phyloP scores from a whole-genome alignment of 2,888 invertebrate species.

The Sarcophaga variegata region DNA sequence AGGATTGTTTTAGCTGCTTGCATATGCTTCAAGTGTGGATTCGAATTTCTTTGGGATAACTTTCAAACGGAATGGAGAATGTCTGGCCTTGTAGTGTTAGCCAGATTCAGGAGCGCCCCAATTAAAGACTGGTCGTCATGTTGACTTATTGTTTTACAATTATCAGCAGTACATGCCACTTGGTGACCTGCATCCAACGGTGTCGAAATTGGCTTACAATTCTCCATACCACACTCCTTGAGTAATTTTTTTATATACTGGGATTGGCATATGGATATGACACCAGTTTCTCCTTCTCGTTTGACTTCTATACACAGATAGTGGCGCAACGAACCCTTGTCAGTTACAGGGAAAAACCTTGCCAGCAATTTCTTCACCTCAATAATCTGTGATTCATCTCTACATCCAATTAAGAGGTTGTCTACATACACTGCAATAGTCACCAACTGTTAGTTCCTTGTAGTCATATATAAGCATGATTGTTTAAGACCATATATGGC shows the following conservation, averaged over 20 bases:
- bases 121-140: conserved; percentile 65
- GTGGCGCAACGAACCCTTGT: neutral
- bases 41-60: conserved; percentile 66
- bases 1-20: conserved; percentile 63
- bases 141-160: conserved; percentile 52
- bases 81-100: conserved; percentile 65
- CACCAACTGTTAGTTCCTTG: neutral
- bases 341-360: neutral
- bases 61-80: conserved; percentile 55
- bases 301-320: neutral
- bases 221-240: conserved; percentile 1
- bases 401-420: conserved; percentile 20
- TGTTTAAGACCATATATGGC: neutral
- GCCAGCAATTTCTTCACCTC: neutral
- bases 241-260: neutral
- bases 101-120: conserved; percentile 57
- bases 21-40: conserved; percentile 66
- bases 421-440: conserved; percentile 8
- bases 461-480: neutral
- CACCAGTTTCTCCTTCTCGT: neutral
- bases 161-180: conserved; percentile 38
- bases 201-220: conserved; percentile 1
- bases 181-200: conserved; percentile 55
- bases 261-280: neutral
- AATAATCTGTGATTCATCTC: neutral